Base-by-base conservation (phyloP, 2,888 invertebrate species). In the Hetaerina titia region DNA sequence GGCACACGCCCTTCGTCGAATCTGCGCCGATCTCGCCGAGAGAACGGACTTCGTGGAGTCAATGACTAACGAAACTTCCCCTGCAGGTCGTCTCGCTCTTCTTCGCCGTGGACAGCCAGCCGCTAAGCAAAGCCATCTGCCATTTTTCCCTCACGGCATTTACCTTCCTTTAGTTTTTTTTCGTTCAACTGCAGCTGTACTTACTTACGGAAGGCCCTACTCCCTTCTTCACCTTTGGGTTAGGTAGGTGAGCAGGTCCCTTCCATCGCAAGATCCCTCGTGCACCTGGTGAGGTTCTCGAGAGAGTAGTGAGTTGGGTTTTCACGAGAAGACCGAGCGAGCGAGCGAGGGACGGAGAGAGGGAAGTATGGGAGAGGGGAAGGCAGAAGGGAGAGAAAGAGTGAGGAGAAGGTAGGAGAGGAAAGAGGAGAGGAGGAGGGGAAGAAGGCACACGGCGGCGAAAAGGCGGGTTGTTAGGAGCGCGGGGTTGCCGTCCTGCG, bases 401-500 rank as follows among this genome's bases (percentile, higher is more conserved):
- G 89, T 57, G 88, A 88, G 13, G 31, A 45, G 31, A n/a, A 60
- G 60, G 25, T 9, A 81, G 81, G 13, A 31, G 81, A 31, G 7
- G n/a, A n/a, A 6, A 69, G 69, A 69, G 69, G 69, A 69, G 6
- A n/a, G 69, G n/a, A n/a, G 69, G n/a, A 69, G n/a, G 58, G 58
- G 31, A 58, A n/a, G 15, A 58, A 58, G 57, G 56, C 57, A 31
- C 89, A 89, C 89, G 92, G 92, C 92, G 92, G 92, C 92, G 45
- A 74, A 92, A 92, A 92, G 92, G 92, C 92, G 92, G 92, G 92
- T 92, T 64, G 92, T 92, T 92, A 92, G 64, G 92, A 92, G 92
- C 92, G 92, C 92, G 74, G 69, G 92, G 92, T 92, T 92, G 92
- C 92, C 92, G 92, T 92, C 92, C 92, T 92, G 92, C 92, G 92